phyloP scores from a whole-genome alignment of 2,113 vertebrate species.

The Corythornis cristatus region DNA sequence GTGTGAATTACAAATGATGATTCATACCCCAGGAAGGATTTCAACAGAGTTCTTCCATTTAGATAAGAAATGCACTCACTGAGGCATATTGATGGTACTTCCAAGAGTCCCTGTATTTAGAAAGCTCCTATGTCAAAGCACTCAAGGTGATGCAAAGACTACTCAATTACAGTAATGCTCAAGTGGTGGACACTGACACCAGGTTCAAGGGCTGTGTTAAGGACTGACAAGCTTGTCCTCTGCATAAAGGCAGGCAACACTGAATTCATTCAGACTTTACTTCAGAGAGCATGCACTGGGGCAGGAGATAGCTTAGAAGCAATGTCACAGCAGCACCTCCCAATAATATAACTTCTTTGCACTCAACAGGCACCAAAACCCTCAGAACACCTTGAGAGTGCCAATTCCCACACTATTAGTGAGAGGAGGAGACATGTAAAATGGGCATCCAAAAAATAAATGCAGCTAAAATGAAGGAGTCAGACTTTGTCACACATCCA shows the following conservation, averaged over 20 bases:
- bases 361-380: not conserved
- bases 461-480: not conserved
- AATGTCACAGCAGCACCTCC: not conserved
- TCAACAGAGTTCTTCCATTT: not conserved
- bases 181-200: not conserved
- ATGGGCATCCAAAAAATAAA: not conserved
- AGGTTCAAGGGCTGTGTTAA: not conserved
- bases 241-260: not conserved
- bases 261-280: not conserved
- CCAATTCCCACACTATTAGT: not conserved
- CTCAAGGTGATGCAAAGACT: not conserved
- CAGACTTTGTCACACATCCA: not conserved
- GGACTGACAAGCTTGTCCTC: not conserved
- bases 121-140: not conserved
- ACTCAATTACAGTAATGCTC: not conserved
- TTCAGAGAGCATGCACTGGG: not conserved
- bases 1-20: slow-evolving; percentile 26
- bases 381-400: not conserved
- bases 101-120: not conserved
- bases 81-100: not conserved
- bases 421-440: not conserved
- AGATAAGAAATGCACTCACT: slow-evolving; percentile 23
- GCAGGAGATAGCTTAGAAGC: not conserved
- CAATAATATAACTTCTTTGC: not conserved
- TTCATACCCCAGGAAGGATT: slow-evolving; percentile 22